Conservation (phyloP, 2,113 vertebrate species). For the Coreoperca whiteheadi region DNA sequence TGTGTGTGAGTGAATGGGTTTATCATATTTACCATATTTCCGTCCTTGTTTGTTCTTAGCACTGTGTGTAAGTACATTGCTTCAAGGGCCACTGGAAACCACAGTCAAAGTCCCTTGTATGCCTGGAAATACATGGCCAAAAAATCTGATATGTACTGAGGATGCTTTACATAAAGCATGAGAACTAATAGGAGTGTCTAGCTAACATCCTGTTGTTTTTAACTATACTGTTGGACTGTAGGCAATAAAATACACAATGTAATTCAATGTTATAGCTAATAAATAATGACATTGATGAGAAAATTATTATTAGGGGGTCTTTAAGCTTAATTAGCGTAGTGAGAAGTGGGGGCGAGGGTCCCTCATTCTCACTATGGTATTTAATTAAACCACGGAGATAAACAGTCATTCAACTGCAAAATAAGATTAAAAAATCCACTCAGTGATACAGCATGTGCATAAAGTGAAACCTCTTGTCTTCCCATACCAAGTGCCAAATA, state of each 20-base stretch:
- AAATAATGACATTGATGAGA: conserved; percentile 34
- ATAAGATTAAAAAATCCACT: conserved; percentile 24
- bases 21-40: too few species aligned
- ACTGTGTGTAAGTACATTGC: not conserved
- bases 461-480: not conserved
- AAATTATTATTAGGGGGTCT: conserved; percentile 13
- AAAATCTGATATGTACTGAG: not conserved
- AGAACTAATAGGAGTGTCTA: not conserved
- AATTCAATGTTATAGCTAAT: conserved; percentile 9
- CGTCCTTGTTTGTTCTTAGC: not conserved
- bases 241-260: not conserved
- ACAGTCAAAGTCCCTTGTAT: not conserved
- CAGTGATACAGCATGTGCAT: not conserved
- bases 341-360: conserved; percentile 15
- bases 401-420: conserved; percentile 30
- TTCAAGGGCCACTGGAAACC: not conserved
- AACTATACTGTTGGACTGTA: not conserved
- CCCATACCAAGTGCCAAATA: not conserved
- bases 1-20: too few species aligned
- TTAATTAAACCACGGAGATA: conserved; percentile 40
- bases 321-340: conserved; percentile 21
- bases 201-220: not conserved
- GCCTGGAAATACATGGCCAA: not conserved
- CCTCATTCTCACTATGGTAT: not conserved
- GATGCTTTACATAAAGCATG: not conserved